A percentile compares a stretch with the other conserved stretches of the same genome.
Conservation (phyloP, 2,113 vertebrate species). For the Corythornis cristatus region DNA sequence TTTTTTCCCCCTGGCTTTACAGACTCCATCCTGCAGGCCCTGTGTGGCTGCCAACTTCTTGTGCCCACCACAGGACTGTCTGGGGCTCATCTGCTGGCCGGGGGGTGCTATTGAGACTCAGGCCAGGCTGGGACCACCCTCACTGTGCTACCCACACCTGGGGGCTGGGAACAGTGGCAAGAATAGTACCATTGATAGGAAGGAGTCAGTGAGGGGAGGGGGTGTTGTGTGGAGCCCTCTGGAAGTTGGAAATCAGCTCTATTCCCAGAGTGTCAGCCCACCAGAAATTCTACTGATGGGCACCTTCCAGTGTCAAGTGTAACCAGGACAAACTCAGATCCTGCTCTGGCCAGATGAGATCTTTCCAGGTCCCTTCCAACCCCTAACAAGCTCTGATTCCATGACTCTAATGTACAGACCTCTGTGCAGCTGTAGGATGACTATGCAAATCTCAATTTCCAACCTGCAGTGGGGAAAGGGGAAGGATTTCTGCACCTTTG, state of each 20-base stretch:
- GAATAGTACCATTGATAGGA: not conserved
- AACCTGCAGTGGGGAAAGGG: not conserved
- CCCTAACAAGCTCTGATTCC: no score
- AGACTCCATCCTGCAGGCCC: slow-evolving; percentile 31
- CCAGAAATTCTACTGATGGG: not conserved
- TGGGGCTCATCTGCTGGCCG: slow-evolving; percentile 28
- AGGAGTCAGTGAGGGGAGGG: fast-evolving
- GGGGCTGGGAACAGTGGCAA: not conserved
- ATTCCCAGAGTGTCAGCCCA: not conserved
- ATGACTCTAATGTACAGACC: not conserved
- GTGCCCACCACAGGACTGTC: not conserved
- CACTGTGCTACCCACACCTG: slow-evolving; percentile 1
- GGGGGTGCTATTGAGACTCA: not conserved
- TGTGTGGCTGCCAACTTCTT: slow-evolving; percentile 23
- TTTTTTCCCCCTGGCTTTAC: not conserved
- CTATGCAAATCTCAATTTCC: not conserved
- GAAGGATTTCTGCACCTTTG: not conserved
- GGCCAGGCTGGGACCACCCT: not conserved
- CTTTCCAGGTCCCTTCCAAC: no score
- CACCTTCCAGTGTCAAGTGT: not conserved
- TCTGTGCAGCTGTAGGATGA: not conserved
- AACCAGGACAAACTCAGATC: not conserved
- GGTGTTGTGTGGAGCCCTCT: not conserved
- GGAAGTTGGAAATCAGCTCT: not conserved
- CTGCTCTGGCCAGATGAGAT: no score